Conservation (phyloP, 2,888 invertebrate species). For the Dolichomitus sp. region DNA sequence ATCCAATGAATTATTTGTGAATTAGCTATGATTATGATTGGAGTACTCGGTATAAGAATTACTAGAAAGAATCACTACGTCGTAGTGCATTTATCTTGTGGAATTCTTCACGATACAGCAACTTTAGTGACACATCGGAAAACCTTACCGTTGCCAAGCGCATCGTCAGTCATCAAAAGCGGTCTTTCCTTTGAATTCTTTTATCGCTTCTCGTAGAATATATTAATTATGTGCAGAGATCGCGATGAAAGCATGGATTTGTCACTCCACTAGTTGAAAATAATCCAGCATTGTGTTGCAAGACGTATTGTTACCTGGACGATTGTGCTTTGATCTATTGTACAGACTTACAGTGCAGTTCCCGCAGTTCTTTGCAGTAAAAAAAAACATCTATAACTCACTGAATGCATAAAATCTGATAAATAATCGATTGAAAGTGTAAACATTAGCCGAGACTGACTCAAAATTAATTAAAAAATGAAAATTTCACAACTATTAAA, state of each 20-base stretch:
- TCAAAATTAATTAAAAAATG: neutral
- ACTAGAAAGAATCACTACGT: conserved; percentile 16
- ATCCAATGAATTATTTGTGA: neutral
- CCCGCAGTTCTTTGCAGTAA: no score
- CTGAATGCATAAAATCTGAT: neutral
- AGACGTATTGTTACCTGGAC: neutral
- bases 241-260: conserved; percentile 10
- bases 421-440: neutral
- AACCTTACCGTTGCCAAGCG: conserved; percentile 11
- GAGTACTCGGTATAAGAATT: conserved; percentile 3
- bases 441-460: neutral
- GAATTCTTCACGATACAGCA: conserved; percentile 13
- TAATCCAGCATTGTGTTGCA: neutral
- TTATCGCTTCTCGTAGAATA: conserved; percentile 1
- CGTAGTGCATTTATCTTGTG: conserved; percentile 5
- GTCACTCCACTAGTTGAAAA: neutral
- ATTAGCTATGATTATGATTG: neutral
- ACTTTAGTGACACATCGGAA: conserved; percentile 48
- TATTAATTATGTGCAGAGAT: neutral
- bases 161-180: conserved; percentile 9
- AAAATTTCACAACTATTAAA: no score
- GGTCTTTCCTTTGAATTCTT: conserved; percentile 34
- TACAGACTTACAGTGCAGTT: neutral
- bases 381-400: neutral
- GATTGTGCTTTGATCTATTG: neutral